Evolutionary conservation across 1,140 invertebrate species (phyloP).

Genomic region (Macrobrachium nipponense): DNA sequence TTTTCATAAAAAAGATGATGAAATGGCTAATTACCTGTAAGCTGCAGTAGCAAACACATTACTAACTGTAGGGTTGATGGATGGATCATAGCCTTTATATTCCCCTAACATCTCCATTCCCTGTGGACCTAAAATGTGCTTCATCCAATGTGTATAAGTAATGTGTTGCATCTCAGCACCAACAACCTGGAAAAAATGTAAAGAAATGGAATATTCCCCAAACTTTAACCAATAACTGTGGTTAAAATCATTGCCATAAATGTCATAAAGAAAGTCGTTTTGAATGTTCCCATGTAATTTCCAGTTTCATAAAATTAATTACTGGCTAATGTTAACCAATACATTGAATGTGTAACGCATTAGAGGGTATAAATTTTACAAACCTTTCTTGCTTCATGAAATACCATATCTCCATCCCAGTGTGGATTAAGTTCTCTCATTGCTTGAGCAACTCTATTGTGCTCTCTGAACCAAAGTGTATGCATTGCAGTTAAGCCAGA

Average conservation of each 20-base stretch:
- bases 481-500: constrained; percentile 94
- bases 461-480: constrained; percentile 96
- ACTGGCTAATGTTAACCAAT: no score
- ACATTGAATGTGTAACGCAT: no score
- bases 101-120: constrained; percentile 75
- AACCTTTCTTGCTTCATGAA: constrained; percentile 89
- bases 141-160: constrained; percentile 94
- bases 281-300: no score
- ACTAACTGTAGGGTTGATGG: constrained; percentile 86
- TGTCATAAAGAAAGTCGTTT: no score
- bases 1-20: background rate
- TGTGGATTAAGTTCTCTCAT: constrained; percentile 87
- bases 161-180: constrained; percentile 97
- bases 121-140: constrained; percentile 80
- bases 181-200: constrained; percentile 72
- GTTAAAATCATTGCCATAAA: no score
- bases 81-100: constrained; percentile 84
- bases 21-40: constrained; percentile 68
- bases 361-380: background rate
- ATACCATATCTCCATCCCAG: constrained; percentile 94
- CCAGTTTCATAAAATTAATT: no score
- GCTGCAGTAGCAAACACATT: constrained; percentile 98
- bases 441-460: constrained; percentile 89
- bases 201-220: background rate
- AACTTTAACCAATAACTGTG: no score